A percentile compares a stretch with the other conserved stretches of the same genome.
Conservation (phyloP, 2,113 vertebrate species). For the Macrotus californicus region DNA sequence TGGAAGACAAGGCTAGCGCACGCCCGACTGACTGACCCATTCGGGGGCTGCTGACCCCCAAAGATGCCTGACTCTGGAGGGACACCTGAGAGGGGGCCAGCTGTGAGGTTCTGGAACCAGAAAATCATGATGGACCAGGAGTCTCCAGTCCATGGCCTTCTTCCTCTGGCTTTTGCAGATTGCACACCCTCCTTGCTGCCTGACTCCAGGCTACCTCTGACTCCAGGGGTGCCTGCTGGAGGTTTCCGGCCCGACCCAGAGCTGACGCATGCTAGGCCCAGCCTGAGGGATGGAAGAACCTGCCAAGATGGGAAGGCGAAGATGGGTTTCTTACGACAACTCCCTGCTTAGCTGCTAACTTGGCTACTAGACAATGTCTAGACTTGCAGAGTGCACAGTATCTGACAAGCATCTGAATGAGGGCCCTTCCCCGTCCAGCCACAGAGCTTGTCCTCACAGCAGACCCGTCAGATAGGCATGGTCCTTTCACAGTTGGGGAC, state of each 20-base stretch:
- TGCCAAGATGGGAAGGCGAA: neutral
- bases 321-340: neutral
- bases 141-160: neutral
- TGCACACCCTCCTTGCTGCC: accelerated
- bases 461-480: neutral
- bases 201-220: neutral
- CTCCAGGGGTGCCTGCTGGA: neutral
- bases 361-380: neutral
- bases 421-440: neutral
- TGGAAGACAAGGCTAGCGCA: neutral
- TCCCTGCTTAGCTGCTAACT: neutral
- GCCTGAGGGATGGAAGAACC: neutral
- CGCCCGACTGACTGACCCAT: neutral
- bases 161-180: neutral
- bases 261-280: neutral
- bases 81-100: neutral
- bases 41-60: neutral
- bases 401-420: accelerated
- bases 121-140: too few relatives aligned
- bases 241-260: neutral
- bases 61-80: neutral
- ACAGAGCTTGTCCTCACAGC: neutral
- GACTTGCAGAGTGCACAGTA: neutral
- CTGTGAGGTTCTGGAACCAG: neutral
- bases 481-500: neutral